Conservation (phyloP, 2,797 vertebrate species). For the Aulostomus chinensis region DNA sequence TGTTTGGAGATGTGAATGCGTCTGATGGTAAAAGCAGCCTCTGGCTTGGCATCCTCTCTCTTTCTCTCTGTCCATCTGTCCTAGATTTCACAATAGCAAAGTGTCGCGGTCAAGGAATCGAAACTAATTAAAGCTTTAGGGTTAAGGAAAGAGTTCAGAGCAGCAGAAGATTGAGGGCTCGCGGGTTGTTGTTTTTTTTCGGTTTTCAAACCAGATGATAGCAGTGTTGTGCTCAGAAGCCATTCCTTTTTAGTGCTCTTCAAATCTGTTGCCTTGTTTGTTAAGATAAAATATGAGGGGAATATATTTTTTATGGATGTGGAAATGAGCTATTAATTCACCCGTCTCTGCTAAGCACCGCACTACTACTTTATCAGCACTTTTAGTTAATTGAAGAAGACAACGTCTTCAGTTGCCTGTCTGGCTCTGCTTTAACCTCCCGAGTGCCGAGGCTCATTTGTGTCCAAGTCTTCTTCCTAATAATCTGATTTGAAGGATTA, state of each 20-base stretch:
- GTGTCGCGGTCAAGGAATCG: conserved; percentile 68
- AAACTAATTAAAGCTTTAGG: conserved; percentile 79
- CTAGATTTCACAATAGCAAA: conserved; percentile 75
- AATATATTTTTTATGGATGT: too few species aligned
- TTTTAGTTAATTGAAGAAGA: not conserved
- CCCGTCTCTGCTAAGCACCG: too few species aligned
- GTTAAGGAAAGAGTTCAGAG: conserved; percentile 45
- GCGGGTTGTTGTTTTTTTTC: conserved; percentile 16
- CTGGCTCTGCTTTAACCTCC: conserved; percentile 29
- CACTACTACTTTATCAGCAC: not conserved
- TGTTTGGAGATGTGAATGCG: conserved; percentile 35
- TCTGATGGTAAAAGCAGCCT: conserved; percentile 72
- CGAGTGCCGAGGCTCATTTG: conserved; percentile 36
- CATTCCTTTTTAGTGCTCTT: conserved; percentile 10
- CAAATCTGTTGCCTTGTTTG: too few species aligned
- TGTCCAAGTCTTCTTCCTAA: conserved; percentile 45
- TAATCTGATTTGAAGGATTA: conserved; percentile 76
- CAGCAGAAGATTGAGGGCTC: conserved; percentile 23
- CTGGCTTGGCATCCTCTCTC: conserved; percentile 54
- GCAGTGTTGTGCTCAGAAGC: conserved; percentile 19
- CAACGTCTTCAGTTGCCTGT: not conserved
- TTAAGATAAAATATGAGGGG: too few species aligned
- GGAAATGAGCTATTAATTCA: too few species aligned
- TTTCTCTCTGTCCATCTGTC: conserved; percentile 61
- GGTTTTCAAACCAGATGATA: conserved; percentile 12